Base-by-base conservation (phyloP, 2,797 vertebrate genomes). In the Epinephelus coioides region DNA sequence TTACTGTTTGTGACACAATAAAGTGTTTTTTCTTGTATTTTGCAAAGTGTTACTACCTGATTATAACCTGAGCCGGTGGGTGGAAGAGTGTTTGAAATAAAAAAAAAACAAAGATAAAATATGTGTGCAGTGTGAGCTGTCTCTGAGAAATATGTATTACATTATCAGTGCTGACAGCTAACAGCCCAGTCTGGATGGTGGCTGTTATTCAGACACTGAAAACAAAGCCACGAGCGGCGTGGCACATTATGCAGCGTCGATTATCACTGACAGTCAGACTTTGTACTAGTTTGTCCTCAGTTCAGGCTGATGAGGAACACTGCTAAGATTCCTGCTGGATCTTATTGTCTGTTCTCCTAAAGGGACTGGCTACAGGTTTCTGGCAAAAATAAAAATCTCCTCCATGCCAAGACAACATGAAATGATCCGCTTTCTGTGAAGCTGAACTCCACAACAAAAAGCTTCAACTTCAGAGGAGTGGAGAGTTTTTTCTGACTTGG, bases 1-100 rank as follows among this genome's bases (percentile, higher is more conserved):
- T 69, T 61, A 53, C 12, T 17, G 30, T 69, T 76, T 86, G 10
- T 64, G 69, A 63, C 65, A 70, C 51, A 92, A 90, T 94, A 93
- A 94, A 93, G 53, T 73, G 38, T 80, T 80, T 76, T 67, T 62
- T 49, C 5, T 68, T 25, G 69, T 67, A 55, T 71, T 66, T 5
- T 76, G 27, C 5, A n/a, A 4, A 14, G 4, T 67, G 18, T 23
- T 25, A 66, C 62, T 77, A 55, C 12, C 50, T 61, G 57, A 59
- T 60, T 57, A 46, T n/a, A 57, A n/a, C 49, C 17, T 30, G 44
- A 67, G 76, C 25, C 10, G 10, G 15, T 51, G 19, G 27, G 19
- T 43, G 27, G 27, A 30, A 5, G 27, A 11, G 38, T 59, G 50
- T 50, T 6, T 8, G 12, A 8, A 15, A 12, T 46, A 15, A 12